These are phyloP conservation scores for Bos taurus DNA, from an alignment of 2,113 vertebrate species.

Conservation along the genomic window DNA sequence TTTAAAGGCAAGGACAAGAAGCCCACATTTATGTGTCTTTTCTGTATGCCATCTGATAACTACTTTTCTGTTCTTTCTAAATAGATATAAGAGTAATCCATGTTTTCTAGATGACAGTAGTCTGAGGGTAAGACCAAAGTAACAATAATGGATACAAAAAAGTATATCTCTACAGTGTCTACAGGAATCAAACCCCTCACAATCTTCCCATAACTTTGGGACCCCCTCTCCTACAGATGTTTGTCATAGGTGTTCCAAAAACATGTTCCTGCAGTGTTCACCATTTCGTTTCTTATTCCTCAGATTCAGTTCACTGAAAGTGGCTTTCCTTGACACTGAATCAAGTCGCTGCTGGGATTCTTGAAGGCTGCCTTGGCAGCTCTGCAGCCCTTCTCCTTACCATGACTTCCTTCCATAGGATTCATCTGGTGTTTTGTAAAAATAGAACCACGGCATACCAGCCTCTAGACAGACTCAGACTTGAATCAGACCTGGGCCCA, in stretches of 20 bases:
- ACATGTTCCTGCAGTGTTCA: background rate
- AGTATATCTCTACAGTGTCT: background rate
- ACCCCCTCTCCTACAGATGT: background rate
- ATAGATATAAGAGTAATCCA: background rate
- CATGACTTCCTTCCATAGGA: background rate
- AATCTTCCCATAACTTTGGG: background rate
- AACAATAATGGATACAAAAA: background rate
- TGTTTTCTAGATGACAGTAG: background rate
- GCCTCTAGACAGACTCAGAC: background rate
- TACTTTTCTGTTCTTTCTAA: background rate
- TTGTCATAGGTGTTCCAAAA: background rate
- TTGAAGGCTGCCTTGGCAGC: background rate
- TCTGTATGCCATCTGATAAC: background rate
- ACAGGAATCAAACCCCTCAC: background rate
- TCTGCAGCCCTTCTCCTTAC: background rate
- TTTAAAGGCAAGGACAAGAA: background rate
- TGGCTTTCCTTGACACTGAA: background rate
- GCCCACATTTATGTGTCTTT: background rate
- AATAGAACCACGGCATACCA: background rate
- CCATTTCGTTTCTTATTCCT: background rate
- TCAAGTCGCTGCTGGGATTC: background rate
- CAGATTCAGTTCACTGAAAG: background rate
- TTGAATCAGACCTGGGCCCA: background rate
- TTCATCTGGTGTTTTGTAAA: background rate
- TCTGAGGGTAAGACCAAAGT: background rate